These are phyloP conservation scores for Lasioglossum leucozonium DNA, from an alignment of 2,888 invertebrate species.

Conservation along the genomic window DNA sequence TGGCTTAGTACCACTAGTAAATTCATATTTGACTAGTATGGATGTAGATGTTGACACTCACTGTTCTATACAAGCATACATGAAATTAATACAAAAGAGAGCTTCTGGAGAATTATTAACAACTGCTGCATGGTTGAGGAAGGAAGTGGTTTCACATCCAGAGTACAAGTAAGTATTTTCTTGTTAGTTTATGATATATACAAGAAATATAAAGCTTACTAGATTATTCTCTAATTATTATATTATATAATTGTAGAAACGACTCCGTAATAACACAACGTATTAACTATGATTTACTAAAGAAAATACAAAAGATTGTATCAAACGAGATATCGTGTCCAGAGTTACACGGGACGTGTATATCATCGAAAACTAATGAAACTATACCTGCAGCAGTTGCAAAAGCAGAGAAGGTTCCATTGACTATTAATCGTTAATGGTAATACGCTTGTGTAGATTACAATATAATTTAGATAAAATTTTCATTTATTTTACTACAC, in stretches of 20 bases:
- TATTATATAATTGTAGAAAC: slow-evolving; percentile 86
- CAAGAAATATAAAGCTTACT: slow-evolving; percentile 1
- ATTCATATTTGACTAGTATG: slow-evolving; percentile 96
- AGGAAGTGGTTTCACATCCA: slow-evolving; percentile 94
- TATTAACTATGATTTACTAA: slow-evolving; percentile 96
- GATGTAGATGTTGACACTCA: slow-evolving; percentile 99
- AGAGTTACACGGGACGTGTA: slow-evolving; percentile 90
- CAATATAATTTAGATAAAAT: slow-evolving; percentile 45
- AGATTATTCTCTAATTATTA: slow-evolving; percentile 30
- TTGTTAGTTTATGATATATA: neutral
- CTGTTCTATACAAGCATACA: slow-evolving; percentile 98
- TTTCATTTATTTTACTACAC: slow-evolving; percentile 55
- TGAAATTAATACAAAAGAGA: slow-evolving; percentile 94
- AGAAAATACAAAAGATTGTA: slow-evolving; percentile 90
- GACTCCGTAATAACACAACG: slow-evolving; percentile 95
- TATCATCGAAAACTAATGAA: slow-evolving; percentile 93
- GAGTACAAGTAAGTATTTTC: slow-evolving; percentile 91
- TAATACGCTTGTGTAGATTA: slow-evolving; percentile 34
- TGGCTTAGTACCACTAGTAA: slow-evolving; percentile 96
- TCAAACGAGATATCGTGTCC: slow-evolving; percentile 90
- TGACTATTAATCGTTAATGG: slow-evolving; percentile 51
- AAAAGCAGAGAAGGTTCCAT: slow-evolving; percentile 84
- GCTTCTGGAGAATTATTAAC: slow-evolving; percentile 96
- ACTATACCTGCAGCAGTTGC: slow-evolving; percentile 92
- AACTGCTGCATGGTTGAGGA: slow-evolving; percentile 97